Conservation (phyloP, 2,113 vertebrate species). For the Esox niger region DNA sequence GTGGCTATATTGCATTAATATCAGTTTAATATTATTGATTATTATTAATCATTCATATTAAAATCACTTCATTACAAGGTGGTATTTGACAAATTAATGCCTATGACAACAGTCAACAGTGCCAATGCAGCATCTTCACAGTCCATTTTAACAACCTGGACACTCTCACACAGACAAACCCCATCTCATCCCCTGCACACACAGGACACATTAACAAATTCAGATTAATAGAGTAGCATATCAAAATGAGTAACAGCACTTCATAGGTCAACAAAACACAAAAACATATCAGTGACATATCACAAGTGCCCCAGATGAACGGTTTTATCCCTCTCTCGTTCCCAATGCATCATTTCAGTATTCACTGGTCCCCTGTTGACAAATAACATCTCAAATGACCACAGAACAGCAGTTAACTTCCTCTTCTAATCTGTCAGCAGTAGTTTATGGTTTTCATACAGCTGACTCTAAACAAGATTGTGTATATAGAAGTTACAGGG, state of each 20-base stretch:
- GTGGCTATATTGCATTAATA: too few species aligned
- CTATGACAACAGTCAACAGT: constrained; percentile 2
- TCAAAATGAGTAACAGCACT: background rate
- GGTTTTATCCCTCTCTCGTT: constrained; percentile 5
- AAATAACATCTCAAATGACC: background rate
- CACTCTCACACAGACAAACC: constrained; percentile 12
- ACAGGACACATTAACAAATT: background rate
- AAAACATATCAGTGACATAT: background rate
- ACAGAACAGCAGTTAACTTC: background rate
- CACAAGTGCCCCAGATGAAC: constrained; percentile 2
- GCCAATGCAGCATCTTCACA: background rate
- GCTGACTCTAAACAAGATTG: background rate
- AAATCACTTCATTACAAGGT: too few species aligned
- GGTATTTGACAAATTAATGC: background rate
- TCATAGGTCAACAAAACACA: background rate
- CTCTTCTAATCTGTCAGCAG: background rate
- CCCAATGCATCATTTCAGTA: constrained; percentile 11
- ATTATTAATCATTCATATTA: too few species aligned
- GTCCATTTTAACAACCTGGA: constrained; percentile 2
- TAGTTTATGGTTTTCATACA: background rate
- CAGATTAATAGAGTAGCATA: background rate
- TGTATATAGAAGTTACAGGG: too few species aligned
- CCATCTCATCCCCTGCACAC: constrained; percentile 8
- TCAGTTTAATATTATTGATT: too few species aligned
- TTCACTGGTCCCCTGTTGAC: constrained; percentile 4